Evolutionary conservation across 2,888 invertebrate genomes (phyloP).

Genomic region (Rhamphomyia laevipes): DNA sequence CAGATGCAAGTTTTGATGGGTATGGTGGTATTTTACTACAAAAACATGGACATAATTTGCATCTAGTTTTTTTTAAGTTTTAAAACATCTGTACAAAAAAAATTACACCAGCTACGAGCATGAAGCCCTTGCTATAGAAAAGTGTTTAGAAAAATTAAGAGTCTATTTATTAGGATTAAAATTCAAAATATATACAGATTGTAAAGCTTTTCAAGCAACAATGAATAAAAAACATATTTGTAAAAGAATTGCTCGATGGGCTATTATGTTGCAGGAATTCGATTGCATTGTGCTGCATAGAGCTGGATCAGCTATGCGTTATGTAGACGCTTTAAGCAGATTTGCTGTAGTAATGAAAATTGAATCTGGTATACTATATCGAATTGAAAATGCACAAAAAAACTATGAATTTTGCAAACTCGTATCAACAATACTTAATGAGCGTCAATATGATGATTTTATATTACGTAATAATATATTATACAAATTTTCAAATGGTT

Average conservation of each 20-base stretch:
- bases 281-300: constrained; percentile 7
- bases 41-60: constrained; percentile 12
- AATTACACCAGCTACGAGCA: constrained; percentile 24
- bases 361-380: not conserved
- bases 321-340: constrained; percentile 11
- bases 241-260: constrained; percentile 22
- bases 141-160: constrained; percentile 20
- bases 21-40: constrained; percentile 20
- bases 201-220: constrained; percentile 21
- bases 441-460: constrained; percentile 10
- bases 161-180: constrained; percentile 19
- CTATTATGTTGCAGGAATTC: constrained; percentile 8
- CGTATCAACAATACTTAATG: constrained; percentile 6
- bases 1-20: constrained; percentile 19
- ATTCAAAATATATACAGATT: constrained; percentile 20
- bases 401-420: constrained; percentile 6
- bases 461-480: constrained; percentile 4
- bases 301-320: constrained; percentile 6
- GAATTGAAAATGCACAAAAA: constrained; percentile 7
- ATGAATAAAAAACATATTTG: constrained; percentile 20
- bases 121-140: constrained; percentile 22
- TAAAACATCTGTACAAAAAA: constrained; percentile 19
- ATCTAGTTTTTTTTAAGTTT: constrained; percentile 22
- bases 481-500: constrained; percentile 11
- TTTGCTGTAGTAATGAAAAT: not conserved